Base-by-base conservation (phyloP, 2,797 vertebrate species). In the Rhynchonycteris naso region DNA sequence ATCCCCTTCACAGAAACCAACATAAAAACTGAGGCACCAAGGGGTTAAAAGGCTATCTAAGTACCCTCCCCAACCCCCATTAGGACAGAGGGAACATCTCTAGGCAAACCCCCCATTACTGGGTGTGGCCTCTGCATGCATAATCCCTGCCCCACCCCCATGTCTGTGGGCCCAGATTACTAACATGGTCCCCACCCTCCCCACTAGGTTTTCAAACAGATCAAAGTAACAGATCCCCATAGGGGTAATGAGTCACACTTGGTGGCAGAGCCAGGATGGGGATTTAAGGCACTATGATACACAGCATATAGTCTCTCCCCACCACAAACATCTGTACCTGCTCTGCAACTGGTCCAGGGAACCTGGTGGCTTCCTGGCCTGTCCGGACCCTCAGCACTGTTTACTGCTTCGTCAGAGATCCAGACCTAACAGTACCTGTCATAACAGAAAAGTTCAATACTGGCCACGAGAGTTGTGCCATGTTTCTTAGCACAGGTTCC, bases 251-350 rank as follows among this genome's bases (percentile, higher is more conserved):
- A 69, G 33, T 52, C 75, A 88, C 24, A 59, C 14, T 50, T 38
- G 52, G 59, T 50, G 43, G 68, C 24, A 18, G 43, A 68, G 61
- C 52, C 52, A 61, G 33, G 38, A 47, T 7, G 4, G 22, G 43
- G 24, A 33, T 63, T 69, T 56, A 86, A 59, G 76, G 58, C 10
- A 22, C 21, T 19, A 12, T 38, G 75, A 50, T 19, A 68, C 22
- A 38, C 1, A 30, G 13, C 30, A 9, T 9, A 4, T 43, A 52
- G 26, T 35, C 8, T 81, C 74, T 75, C 79, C 26, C 5, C 50
- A 8, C 1, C 0, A 19, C 21, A 43, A 43, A 4, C 54, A 10
- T 8, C 68, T 18, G 16, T 1, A 5, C 47, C 59, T 2, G 1
- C 47, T 63, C 69, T 43, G 74, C 28, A 7, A 28, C 47, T 79